Evolutionary conservation across 2,797 vertebrate genomes (phyloP).

Genomic region (Pitangus sulphuratus): DNA sequence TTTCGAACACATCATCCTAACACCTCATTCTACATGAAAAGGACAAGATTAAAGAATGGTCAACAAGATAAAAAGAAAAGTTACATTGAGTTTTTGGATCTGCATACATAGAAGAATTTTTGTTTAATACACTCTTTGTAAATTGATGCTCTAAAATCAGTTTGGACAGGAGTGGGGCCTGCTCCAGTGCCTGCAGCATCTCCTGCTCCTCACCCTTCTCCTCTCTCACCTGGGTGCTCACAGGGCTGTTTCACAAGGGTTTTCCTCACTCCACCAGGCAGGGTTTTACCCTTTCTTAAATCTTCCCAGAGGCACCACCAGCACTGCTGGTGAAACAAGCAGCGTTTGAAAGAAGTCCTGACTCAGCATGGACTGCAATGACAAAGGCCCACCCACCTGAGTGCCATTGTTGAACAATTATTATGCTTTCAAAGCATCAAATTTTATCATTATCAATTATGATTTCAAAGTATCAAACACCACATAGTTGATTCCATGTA

Average conservation of each 20-base stretch:
- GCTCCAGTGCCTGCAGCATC: background rate
- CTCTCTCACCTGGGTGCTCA: background rate
- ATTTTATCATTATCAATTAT: too few species aligned
- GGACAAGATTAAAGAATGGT: background rate
- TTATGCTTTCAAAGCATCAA: background rate
- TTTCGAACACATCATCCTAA: background rate
- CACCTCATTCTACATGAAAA: background rate
- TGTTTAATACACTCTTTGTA: background rate
- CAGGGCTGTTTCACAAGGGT: background rate
- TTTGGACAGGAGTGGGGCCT: background rate
- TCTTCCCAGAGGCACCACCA: background rate
- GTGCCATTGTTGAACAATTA: background rate
- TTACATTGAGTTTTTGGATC: background rate
- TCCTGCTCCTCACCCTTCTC: background rate
- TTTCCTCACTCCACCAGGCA: background rate
- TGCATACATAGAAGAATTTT: background rate
- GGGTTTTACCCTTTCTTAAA: background rate
- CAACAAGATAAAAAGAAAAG: background rate
- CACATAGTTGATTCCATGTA: background rate
- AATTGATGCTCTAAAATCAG: background rate
- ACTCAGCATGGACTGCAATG: fast-evolving
- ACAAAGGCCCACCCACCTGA: background rate
- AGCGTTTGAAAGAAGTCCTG: background rate
- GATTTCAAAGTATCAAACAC: background rate
- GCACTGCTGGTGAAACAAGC: background rate